These are phyloP conservation scores for Neodon shergylaensis DNA, from an alignment of 2,113 vertebrate species.

Conservation along the genomic window DNA sequence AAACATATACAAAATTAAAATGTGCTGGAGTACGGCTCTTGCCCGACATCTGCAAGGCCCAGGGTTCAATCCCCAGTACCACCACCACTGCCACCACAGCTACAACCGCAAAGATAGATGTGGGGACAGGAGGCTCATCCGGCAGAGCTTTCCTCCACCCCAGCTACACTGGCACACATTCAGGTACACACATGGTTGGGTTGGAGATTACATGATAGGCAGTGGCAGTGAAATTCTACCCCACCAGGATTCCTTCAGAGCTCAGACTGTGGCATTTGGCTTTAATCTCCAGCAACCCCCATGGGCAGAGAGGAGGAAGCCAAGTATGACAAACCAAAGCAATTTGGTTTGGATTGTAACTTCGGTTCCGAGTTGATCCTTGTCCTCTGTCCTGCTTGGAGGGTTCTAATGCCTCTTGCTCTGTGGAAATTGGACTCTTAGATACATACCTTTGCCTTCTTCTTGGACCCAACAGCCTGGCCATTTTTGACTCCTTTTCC, in stretches of 20 bases:
- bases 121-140: background rate
- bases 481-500: background rate
- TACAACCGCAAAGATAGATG: background rate
- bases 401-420: background rate
- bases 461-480: background rate
- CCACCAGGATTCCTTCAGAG: background rate
- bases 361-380: background rate
- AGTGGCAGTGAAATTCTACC: background rate
- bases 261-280: background rate
- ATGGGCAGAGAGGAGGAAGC: background rate
- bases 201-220: background rate
- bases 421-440: background rate
- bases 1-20: background rate
- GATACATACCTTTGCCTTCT: background rate
- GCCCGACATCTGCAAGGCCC: background rate
- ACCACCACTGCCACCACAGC: background rate
- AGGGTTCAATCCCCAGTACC: background rate
- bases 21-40: background rate
- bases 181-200: accelerated
- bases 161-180: accelerated
- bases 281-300: background rate
- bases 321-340: background rate
- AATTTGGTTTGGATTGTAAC: background rate
- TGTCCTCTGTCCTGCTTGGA: background rate
- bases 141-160: background rate